phyloP scores from a whole-genome alignment of 2,888 invertebrate genomes.

The Megastigmus dorsalis region DNA sequence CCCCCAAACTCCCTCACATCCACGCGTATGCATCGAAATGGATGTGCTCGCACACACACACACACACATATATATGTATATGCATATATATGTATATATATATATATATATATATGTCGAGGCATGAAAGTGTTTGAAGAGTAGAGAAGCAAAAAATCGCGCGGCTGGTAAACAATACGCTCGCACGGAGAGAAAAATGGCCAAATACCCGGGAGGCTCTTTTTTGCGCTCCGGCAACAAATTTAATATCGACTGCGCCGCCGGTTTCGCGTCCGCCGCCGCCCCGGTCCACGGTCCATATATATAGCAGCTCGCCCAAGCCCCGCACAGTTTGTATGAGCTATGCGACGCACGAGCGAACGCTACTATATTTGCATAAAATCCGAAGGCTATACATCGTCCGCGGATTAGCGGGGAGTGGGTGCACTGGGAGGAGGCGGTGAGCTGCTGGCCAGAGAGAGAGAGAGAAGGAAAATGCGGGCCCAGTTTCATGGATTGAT shows the following conservation, averaged over 20 bases:
- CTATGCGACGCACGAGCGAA: conserved; percentile 23
- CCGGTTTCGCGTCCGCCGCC: conserved; percentile 23
- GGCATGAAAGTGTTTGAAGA: conserved; percentile 12
- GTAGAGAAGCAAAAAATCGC: conserved; percentile 1
- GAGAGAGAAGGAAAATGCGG: not conserved
- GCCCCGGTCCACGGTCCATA: too few relatives aligned
- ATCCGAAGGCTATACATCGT: conserved; percentile 46
- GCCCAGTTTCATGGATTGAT: conserved; percentile 30
- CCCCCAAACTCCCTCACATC: not conserved
- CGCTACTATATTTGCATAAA: conserved; percentile 52
- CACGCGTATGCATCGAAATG: conserved; percentile 9
- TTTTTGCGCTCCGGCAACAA: conserved; percentile 56
- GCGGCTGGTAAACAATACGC: conserved; percentile 57
- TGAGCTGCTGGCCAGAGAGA: too few relatives aligned
- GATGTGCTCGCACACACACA: too few relatives aligned
- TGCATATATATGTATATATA: not conserved
- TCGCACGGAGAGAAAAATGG: conserved; percentile 48
- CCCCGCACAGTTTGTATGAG: conserved; percentile 22
- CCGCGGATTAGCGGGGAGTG: conserved; percentile 34
- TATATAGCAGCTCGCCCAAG: too few relatives aligned
- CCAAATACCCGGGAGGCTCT: conserved; percentile 55
- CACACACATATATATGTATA: too few relatives aligned
- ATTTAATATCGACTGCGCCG: conserved; percentile 60
- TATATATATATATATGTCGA: too few relatives aligned
- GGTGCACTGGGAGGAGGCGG: too few relatives aligned